Percentiles rank a stretch among this genome's conserved stretches.
Conservation (phyloP, 2,888 invertebrate species). For the Tortrix viridana region DNA sequence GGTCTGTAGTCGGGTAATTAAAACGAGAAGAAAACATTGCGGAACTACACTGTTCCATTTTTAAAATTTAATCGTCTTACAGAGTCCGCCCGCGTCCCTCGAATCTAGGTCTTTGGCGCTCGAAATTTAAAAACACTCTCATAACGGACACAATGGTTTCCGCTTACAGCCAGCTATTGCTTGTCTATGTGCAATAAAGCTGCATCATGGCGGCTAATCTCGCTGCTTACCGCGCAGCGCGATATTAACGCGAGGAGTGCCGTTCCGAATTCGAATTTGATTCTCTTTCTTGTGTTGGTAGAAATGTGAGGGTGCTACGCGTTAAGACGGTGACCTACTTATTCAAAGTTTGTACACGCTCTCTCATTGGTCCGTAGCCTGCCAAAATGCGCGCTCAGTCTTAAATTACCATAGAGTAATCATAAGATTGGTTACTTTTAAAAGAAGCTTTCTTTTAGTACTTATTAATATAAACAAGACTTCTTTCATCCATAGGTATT, state of each 20-base stretch:
- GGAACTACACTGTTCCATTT: not conserved
- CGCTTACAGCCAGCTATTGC: conserved; percentile 40
- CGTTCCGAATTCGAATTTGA: conserved; percentile 31
- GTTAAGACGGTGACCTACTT: not conserved
- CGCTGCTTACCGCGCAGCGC: conserved; percentile 46
- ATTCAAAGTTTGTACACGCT: not conserved
- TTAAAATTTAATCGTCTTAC: not conserved
- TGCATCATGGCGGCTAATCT: conserved; percentile 56
- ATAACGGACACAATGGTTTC: conserved; percentile 41
- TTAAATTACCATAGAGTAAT: no score
- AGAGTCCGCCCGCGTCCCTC: not conserved
- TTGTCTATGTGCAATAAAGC: conserved; percentile 55
- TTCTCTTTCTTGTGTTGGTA: not conserved
- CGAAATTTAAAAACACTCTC: conserved; percentile 35
- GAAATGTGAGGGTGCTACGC: not conserved
- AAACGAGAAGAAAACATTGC: no score
- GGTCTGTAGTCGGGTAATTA: no score
- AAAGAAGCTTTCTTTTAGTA: no score
- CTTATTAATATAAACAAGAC: no score
- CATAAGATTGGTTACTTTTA: no score
- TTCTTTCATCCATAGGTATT: no score
- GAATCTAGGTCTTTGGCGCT: conserved; percentile 26
- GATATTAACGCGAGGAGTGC: conserved; percentile 51
- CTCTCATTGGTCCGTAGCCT: no score
- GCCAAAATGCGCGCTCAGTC: no score